Evolutionary conservation across 1,140 invertebrate species (phyloP).

Genomic region (Temnothorax curvispinosus): DNA sequence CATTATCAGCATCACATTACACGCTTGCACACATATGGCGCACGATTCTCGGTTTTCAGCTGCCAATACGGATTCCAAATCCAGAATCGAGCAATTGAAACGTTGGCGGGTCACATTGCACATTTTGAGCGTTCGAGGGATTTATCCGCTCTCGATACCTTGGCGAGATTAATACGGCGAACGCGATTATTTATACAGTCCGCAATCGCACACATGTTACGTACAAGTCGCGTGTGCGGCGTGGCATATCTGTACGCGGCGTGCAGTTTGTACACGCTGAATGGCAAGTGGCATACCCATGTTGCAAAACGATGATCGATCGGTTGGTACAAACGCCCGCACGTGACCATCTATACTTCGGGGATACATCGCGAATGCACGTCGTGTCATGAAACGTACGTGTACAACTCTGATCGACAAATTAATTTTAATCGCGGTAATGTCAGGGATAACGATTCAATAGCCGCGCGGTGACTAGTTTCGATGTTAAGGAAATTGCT

Average conservation of each 20-base stretch:
- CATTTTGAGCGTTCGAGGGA: not conserved
- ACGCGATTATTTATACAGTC: constrained; percentile 56
- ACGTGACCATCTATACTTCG: constrained; percentile 15
- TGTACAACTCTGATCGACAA: constrained; percentile 19
- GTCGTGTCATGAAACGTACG: constrained; percentile 18
- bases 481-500: constrained; percentile 14
- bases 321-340: constrained; percentile 32
- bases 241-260: constrained; percentile 42
- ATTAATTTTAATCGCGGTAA: constrained; percentile 45
- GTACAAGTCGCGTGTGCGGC: constrained; percentile 44
- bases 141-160: constrained; percentile 14
- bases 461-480: not conserved
- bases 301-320: constrained; percentile 59
- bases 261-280: constrained; percentile 40
- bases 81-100: not conserved
- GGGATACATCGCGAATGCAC: constrained; percentile 24
- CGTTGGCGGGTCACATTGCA: not conserved
- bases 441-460: constrained; percentile 7
- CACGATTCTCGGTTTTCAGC: not conserved
- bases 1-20: not conserved
- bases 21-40: not conserved
- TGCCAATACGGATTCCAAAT: not conserved
- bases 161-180: constrained; percentile 23
- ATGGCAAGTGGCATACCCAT: constrained; percentile 52
- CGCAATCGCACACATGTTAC: constrained; percentile 27